Conservation (phyloP, 2,888 invertebrate species). For the Lithophane socia region DNA sequence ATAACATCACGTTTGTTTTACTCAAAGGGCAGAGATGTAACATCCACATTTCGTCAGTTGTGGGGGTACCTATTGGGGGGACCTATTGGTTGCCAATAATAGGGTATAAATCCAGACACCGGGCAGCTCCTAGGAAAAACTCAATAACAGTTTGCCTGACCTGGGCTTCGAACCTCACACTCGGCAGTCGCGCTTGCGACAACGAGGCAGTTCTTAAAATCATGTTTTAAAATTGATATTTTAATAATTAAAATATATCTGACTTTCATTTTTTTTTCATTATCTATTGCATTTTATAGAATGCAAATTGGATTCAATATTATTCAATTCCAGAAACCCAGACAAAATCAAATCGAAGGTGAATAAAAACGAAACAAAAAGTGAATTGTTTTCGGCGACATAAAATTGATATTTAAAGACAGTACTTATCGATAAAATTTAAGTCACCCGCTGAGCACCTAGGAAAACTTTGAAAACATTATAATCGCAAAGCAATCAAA, state of each 20-base stretch:
- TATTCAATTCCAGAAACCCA: background rate
- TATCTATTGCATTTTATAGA: too few relatives aligned
- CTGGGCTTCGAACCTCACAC: background rate
- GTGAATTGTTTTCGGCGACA: background rate
- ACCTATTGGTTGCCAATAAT: background rate
- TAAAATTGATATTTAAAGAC: background rate
- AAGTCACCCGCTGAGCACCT: conserved; percentile 27
- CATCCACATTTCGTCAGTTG: background rate
- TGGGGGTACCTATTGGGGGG: background rate
- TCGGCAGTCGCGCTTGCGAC: too few relatives aligned
- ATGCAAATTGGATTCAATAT: background rate
- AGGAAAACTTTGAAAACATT: conserved; percentile 4
- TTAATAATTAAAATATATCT: background rate
- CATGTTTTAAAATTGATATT: background rate
- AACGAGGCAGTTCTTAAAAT: background rate
- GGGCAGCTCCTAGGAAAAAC: background rate
- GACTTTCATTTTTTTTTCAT: too few relatives aligned
- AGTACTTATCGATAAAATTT: background rate
- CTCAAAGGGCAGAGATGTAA: background rate
- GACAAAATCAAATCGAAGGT: background rate
- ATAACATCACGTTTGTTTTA: background rate
- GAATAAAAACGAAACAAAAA: background rate
- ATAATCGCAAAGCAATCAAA: conserved; percentile 21
- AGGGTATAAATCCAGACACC: too few relatives aligned
- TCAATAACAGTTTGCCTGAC: background rate